Base-by-base conservation (phyloP, 2,797 vertebrate species). In the Leptoclinus maculatus region DNA sequence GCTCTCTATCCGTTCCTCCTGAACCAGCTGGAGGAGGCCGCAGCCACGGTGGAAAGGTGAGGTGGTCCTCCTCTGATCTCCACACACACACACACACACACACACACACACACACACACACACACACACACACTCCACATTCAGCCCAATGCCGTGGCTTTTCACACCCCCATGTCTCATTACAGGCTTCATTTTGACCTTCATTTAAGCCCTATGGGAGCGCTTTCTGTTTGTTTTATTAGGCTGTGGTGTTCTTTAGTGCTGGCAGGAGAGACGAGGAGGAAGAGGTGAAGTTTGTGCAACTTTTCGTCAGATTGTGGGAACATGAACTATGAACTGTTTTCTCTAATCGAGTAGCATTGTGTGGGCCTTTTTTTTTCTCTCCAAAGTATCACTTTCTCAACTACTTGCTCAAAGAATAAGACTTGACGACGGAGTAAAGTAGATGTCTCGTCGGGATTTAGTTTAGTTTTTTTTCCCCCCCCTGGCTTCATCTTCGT, bases 1-100 rank as follows among this genome's bases (percentile, higher is more conserved):
- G 94, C 96, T 36, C 96, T 99, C 67, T 97, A 98, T 82, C 96
- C 97, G 5, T 99, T 99, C 82, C 96, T 99, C 27, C 96, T 99
- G 75, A 92, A 92, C 80, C 97, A 98, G 73, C 91, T 99, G 85
- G 95, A 98, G 90, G 84, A 94, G 82, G 96, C 96, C 71, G 96
- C 96, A 57, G 93, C 59, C 77, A 94, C 95, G 45, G 95, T 97
- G 85, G 95, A 96, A 91, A 96, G 97, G 97, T 99, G 93, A 96
- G 94, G 43, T 16, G 29, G 11, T 49, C 23, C 13, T 27, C 7
- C 10, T 38, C 36, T 21, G 36, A 67, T 72, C 54, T 47, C 47
- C 69, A 71, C 65, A 63, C 72, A 58, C 0, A 2, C 49, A 47
- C 56, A 19, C 58, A 53, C 64, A 68, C 10, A 51, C 70, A 51